These are phyloP conservation scores for Drosophila insularis DNA, from an alignment of 1,140 invertebrate genomes.

Conservation along the genomic window DNA sequence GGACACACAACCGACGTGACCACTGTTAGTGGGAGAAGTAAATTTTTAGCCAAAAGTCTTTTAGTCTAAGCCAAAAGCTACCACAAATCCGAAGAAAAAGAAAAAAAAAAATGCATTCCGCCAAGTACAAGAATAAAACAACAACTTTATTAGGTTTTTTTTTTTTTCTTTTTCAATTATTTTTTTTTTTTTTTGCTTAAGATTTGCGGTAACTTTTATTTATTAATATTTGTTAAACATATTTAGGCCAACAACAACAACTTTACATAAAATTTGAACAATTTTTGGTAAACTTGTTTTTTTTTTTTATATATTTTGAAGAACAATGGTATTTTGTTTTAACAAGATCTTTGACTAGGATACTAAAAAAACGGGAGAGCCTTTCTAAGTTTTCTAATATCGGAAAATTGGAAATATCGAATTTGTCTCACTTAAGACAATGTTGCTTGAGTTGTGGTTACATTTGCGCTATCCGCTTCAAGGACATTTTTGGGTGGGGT, in stretches of 20 bases:
- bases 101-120: conserved; percentile 19
- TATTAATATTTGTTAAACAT: conserved; percentile 67
- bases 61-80: conserved; percentile 49
- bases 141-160: conserved; percentile 34
- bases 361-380: conserved; percentile 22
- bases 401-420: conserved; percentile 17
- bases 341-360: conserved; percentile 29
- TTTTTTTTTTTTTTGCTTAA: conserved; percentile 58
- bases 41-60: conserved; percentile 15
- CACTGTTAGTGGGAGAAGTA: conserved; percentile 83
- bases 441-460: conserved; percentile 69
- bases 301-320: conserved; percentile 26
- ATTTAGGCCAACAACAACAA: conserved; percentile 73
- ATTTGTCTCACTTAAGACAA: conserved; percentile 45
- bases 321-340: conserved; percentile 17
- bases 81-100: conserved; percentile 68
- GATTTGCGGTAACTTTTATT: conserved; percentile 83
- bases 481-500: background rate
- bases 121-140: conserved; percentile 76
- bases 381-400: conserved; percentile 38
- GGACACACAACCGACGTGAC: conserved; percentile 95
- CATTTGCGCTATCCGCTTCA: conserved; percentile 77
- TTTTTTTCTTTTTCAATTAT: conserved; percentile 40
- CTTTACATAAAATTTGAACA: conserved; percentile 71
- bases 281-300: conserved; percentile 54